Evolutionary conservation across 1,140 invertebrate genomes (phyloP).

Genomic region (Lanistes nyassanus): DNA sequence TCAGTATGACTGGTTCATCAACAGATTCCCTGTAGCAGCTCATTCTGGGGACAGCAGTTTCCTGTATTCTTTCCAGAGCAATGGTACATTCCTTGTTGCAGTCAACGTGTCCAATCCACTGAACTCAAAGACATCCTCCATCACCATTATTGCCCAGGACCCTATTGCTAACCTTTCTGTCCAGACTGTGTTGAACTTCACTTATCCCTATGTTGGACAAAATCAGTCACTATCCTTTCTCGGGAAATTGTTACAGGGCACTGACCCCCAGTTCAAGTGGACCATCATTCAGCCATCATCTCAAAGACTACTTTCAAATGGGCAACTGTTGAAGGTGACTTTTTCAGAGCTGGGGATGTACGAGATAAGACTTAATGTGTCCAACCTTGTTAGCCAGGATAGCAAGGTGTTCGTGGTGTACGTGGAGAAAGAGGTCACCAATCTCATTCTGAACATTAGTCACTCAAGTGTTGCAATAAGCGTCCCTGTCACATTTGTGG

Average conservation of each 20-base stretch:
- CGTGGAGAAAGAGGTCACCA: slow-evolving; percentile 37
- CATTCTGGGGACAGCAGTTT: not conserved
- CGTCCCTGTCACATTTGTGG: slow-evolving; percentile 33
- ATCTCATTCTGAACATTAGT: slow-evolving; percentile 13
- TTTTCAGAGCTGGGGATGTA: slow-evolving; percentile 19
- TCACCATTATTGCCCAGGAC: slow-evolving; percentile 11
- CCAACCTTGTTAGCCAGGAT: slow-evolving; percentile 21
- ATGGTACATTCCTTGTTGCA: slow-evolving; percentile 9
- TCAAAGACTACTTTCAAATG: not conserved
- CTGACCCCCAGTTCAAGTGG: slow-evolving; percentile 9
- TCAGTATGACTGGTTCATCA: slow-evolving; percentile 29
- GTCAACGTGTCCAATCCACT: slow-evolving; percentile 18
- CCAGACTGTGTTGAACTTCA: not conserved
- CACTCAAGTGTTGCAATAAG: slow-evolving; percentile 21
- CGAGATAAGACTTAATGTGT: slow-evolving; percentile 9
- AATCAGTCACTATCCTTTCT: not conserved
- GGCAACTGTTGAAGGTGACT: not conserved
- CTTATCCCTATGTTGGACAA: slow-evolving; percentile 9
- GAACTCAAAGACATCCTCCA: not conserved
- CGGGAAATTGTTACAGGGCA: not conserved
- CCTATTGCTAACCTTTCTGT: slow-evolving; percentile 5
- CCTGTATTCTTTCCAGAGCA: not conserved
- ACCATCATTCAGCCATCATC: not conserved
- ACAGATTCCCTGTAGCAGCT: not conserved
- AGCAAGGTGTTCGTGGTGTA: slow-evolving; percentile 15